phyloP scores from a whole-genome alignment of 2,888 invertebrate species.

The Nemapogon koenigi region DNA sequence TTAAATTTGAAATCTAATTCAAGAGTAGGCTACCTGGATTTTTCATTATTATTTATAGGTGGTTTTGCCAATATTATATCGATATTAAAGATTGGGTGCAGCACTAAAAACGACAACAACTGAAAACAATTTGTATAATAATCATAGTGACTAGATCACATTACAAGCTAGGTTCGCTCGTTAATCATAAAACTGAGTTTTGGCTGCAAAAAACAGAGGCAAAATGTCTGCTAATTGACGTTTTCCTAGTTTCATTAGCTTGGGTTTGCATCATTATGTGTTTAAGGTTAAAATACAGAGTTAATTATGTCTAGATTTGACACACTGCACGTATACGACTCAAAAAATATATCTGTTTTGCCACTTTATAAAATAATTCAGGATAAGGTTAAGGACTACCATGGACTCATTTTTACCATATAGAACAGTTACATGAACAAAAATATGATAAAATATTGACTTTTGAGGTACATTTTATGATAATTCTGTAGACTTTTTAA shows the following conservation, averaged over 20 bases:
- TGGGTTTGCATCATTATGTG: slow-evolving; percentile 11
- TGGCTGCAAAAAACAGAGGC: slow-evolving; percentile 35
- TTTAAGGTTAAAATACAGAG: slow-evolving; percentile 5
- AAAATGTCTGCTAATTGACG: slow-evolving; percentile 61
- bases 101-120: slow-evolving; percentile 2
- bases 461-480: too few species aligned
- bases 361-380: too few species aligned
- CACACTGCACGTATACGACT: slow-evolving; percentile 5
- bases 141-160: slow-evolving; percentile 3
- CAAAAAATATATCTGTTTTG: slow-evolving; percentile 19
- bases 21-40: too few species aligned
- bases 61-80: too few species aligned
- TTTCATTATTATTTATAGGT: too few species aligned
- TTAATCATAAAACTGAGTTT: slow-evolving; percentile 50
- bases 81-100: too few species aligned
- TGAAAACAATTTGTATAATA: slow-evolving; percentile 9
- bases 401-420: too few species aligned
- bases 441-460: too few species aligned
- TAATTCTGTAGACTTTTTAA: too few species aligned
- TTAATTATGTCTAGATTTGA: not conserved
- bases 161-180: slow-evolving; percentile 23
- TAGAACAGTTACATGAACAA: too few species aligned
- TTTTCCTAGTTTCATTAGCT: slow-evolving; percentile 42
- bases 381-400: too few species aligned
- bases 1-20: too few species aligned